Conservation (phyloP, 2,888 invertebrate genomes). For the Leucoma salicis region DNA sequence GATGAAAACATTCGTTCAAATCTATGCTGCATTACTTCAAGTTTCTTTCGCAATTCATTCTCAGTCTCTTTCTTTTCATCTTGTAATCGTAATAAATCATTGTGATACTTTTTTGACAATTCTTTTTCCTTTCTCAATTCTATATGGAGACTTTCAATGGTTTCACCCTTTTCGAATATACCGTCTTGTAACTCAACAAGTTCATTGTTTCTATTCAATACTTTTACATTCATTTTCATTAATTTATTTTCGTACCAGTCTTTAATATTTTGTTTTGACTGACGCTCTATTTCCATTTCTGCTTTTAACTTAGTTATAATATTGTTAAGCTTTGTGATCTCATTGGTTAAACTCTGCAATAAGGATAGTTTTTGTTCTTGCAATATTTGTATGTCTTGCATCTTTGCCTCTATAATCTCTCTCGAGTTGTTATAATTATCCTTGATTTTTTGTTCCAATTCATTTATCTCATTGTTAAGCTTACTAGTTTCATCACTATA, state of each 20-base stretch:
- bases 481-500: conserved; percentile 55
- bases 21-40: neutral
- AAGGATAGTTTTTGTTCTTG: conserved; percentile 66
- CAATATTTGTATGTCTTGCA: conserved; percentile 59
- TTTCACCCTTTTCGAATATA: conserved; percentile 58
- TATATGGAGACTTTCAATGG: conserved; percentile 43
- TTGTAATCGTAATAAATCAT: neutral
- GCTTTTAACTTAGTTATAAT: conserved; percentile 47
- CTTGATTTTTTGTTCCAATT: conserved; percentile 59
- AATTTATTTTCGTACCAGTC: conserved; percentile 60
- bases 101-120: conserved; percentile 32
- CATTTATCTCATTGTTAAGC: conserved; percentile 62
- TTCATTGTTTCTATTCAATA: conserved; percentile 68
- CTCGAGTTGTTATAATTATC: conserved; percentile 50
- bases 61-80: neutral
- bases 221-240: conserved; percentile 68
- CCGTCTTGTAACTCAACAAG: conserved; percentile 66
- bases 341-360: conserved; percentile 56
- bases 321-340: conserved; percentile 55
- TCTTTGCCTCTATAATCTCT: conserved; percentile 51
- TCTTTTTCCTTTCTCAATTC: conserved; percentile 47
- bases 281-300: conserved; percentile 56
- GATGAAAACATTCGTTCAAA: neutral
- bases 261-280: conserved; percentile 50
- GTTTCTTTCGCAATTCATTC: neutral